Base-by-base conservation (phyloP, 2,797 vertebrate genomes). In the Enteromius anoplus region DNA sequence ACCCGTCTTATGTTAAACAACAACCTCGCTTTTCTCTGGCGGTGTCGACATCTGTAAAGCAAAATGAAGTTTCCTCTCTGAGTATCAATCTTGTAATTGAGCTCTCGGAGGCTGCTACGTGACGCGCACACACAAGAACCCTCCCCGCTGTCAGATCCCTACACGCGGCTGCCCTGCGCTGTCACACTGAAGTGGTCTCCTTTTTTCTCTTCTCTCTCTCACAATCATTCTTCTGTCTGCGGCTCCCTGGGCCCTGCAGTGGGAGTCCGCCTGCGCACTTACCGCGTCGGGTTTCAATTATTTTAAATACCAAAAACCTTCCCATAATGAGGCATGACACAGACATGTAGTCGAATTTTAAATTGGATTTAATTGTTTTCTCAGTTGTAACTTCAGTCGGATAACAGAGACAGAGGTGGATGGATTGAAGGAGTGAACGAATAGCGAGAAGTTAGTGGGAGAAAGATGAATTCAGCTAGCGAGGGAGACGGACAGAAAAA, bases 41-140 rank as follows among this genome's bases (percentile, higher is more conserved):
- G 81, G 91, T 92, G 93, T 93, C 93, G 92, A 94, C 94, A 94
- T 95, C 93, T 94, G 94, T 94, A 93, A 91, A 86, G 94, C 94
- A 94, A 93, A 93, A 94, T 94, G 93, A 94, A 93, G 93, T 93
- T 94, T 95, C 93, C 94, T 94, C 92, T 93, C 90, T 68, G 90
- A 93, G 93, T 93, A 93, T 93, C 92, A 94, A 93, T 94, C 92
- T 91, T 93, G 93, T 94, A 95, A 95, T 94, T 95, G 93, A 95
- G 93, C 93, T 93, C 91, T 89, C 89, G 88, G 91, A 92, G 89
- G 87, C 89, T 80, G 86, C 90, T 85, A 94, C 93, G 93, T 95
- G 94, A 94, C 85, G 86, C 86, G 92, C 93, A 94, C 92, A 87
- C 94, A 92, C 91, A 94, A 92, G 90, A 89, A 89, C 87, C 68